phyloP scores from a whole-genome alignment of 2,113 vertebrate species.

The Mus spicilegus region DNA sequence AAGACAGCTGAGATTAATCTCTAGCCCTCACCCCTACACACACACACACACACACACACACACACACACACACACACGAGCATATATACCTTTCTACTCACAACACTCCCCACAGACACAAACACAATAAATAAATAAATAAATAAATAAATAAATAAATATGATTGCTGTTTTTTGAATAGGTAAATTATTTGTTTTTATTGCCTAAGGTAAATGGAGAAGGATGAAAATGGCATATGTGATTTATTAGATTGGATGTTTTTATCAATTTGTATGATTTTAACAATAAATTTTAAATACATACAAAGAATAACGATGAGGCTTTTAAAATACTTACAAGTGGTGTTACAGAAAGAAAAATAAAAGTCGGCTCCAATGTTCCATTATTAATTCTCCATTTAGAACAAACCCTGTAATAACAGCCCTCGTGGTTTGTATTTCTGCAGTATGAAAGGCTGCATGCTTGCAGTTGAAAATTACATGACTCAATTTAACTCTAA shows the following conservation, averaged over 20 bases:
- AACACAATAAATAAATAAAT: not conserved
- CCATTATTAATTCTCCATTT: not conserved
- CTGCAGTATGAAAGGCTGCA: not conserved
- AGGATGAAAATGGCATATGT: not conserved
- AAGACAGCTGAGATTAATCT: not conserved
- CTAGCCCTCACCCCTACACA: not conserved
- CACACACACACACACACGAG: not conserved
- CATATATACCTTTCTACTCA: not conserved
- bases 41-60: not conserved
- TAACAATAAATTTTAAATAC: slow-evolving; percentile 4
- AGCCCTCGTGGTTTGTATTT: not conserved
- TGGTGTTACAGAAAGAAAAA: not conserved
- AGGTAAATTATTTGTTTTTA: not conserved
- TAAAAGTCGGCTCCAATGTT: not conserved
- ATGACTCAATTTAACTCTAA: not conserved
- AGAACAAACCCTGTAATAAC: not conserved
- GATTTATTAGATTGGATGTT: not conserved
- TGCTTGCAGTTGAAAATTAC: not conserved
- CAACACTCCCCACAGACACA: not conserved
- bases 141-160: no score
- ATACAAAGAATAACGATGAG: not conserved
- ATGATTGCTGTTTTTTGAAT: not conserved
- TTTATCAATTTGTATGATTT: slow-evolving; percentile 33
- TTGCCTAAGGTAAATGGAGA: not conserved
- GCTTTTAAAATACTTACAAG: not conserved